Percentiles rank a stretch among this genome's conserved stretches.
These are phyloP conservation scores for Sinhomidia bicolor DNA, from an alignment of 2,888 invertebrate genomes.

Conservation along the genomic window DNA sequence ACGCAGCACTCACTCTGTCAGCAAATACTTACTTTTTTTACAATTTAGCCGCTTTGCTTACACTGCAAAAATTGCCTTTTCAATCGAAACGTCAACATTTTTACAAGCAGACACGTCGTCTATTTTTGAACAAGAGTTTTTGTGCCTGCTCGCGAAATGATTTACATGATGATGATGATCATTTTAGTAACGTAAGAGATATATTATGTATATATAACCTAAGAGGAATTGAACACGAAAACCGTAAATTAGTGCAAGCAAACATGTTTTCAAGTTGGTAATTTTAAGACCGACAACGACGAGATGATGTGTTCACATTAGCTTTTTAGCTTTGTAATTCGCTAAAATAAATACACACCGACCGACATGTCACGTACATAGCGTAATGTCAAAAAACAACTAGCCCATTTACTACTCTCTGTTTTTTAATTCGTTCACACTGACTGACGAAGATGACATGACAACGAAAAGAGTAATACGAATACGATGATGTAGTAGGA, in stretches of 20 bases:
- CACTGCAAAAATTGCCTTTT: neutral
- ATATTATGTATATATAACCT: too few relatives aligned
- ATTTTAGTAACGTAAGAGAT: neutral
- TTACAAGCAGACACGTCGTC: neutral
- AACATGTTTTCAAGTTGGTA: conserved; percentile 27
- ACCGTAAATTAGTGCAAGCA: conserved; percentile 17
- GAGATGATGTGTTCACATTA: conserved; percentile 16
- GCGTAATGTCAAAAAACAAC: conserved; percentile 15
- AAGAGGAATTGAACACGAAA: neutral
- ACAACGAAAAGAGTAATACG: neutral
- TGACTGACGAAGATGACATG: neutral
- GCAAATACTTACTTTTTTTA: neutral
- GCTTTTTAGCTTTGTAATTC: neutral
- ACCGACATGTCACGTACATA: conserved; percentile 36
- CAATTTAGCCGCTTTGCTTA: neutral
- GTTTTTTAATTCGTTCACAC: neutral
- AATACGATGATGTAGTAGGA: neutral
- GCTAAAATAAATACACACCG: neutral
- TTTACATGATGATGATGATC: conserved; percentile 31
- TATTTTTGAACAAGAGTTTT: conserved; percentile 15
- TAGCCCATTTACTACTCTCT: neutral
- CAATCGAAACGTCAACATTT: neutral
- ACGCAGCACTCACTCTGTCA: neutral
- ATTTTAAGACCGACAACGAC: neutral
- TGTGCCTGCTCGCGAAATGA: conserved; percentile 14